Evolutionary conservation across 2,888 invertebrate species (phyloP), one percentile per base, ranked within the genome.

Genomic region (Noctua comes): DNA sequence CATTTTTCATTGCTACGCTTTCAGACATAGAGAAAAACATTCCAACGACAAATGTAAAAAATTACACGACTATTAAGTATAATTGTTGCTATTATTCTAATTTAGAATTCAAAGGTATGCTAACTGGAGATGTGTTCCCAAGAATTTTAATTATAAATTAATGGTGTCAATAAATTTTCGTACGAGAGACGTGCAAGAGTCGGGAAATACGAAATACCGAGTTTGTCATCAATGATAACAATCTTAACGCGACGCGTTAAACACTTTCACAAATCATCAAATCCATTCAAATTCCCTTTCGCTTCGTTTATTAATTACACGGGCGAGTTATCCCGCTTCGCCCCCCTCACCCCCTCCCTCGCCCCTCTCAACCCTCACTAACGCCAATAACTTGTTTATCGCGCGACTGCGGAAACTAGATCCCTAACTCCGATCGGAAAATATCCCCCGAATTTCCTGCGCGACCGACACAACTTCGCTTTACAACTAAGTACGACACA

Each of bases 301-400:
- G 92, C 91, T 94, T 94, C 94, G 92, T 95, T 95, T 95, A 94
- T 94, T 95, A 95, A 95, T 95, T 94, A 95, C 91, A 93, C 91
- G 93, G 92, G 89, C 92, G 93, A 94, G 91, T 92, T 92, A 89
- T 86, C 85, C 86, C 76, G 75, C 84, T 79, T 76, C 77, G 76
- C 84, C 77, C 82, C 82, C 83, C 83, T 74, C 59, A 68, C 85
- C 79, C 83, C 80, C 80, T 70, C 27, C 72, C 74, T 72, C 83
- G 74, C 85, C 88, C 87, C 88, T 80, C 85, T 80, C 82, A 82
- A 85, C 93, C 91, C 91, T 88, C 90, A 90, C 93, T 93, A 93
- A 92, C 92, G 92, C 91, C 93, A 92, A 94, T 96, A 95, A 96
- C 94, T 95, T 94, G 95, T 94, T 95, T 96, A 96, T 95, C 95